Conservation (phyloP, 2,888 invertebrate genomes). For the Lepas anatifera region DNA sequence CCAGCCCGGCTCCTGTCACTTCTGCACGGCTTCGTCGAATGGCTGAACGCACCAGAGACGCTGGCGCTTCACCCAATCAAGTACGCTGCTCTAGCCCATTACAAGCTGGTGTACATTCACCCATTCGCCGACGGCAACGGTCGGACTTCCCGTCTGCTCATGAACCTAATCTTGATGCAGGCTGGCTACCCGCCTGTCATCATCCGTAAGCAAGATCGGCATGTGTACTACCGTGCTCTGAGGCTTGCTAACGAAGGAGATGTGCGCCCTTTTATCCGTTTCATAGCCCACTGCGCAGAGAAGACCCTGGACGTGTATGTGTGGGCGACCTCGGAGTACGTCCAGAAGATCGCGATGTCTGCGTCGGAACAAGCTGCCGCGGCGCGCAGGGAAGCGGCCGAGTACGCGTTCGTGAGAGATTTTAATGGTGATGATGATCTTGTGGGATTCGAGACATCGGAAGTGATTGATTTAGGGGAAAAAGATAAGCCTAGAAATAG, state of each 20-base stretch:
- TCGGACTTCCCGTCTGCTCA: conserved; percentile 81
- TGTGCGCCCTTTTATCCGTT: conserved; percentile 86
- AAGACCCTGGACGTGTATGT: conserved; percentile 75
- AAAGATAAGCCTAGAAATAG: no score
- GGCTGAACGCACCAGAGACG: conserved; percentile 78
- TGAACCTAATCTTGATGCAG: conserved; percentile 92
- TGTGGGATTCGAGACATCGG: not conserved
- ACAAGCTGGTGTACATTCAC: conserved; percentile 91
- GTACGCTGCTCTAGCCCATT: conserved; percentile 90
- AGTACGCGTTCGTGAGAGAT: not conserved
- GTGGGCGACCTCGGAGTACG: conserved; percentile 58
- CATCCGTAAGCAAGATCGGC: conserved; percentile 66
- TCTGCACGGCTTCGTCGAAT: conserved; percentile 79
- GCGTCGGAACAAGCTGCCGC: not conserved
- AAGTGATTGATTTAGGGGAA: no score
- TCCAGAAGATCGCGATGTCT: conserved; percentile 19
- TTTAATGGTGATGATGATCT: not conserved
- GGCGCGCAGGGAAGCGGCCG: not conserved
- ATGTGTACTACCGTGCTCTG: conserved; percentile 57
- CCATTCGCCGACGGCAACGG: conserved; percentile 97
- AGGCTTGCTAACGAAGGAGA: conserved; percentile 90
- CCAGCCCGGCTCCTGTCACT: conserved; percentile 66
- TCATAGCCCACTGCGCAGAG: conserved; percentile 87
- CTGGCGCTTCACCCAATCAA: conserved; percentile 79
- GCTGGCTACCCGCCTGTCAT: conserved; percentile 94